These are phyloP conservation scores for Metaphire vulgaris DNA, from an alignment of 1,140 invertebrate species.

Conservation along the genomic window DNA sequence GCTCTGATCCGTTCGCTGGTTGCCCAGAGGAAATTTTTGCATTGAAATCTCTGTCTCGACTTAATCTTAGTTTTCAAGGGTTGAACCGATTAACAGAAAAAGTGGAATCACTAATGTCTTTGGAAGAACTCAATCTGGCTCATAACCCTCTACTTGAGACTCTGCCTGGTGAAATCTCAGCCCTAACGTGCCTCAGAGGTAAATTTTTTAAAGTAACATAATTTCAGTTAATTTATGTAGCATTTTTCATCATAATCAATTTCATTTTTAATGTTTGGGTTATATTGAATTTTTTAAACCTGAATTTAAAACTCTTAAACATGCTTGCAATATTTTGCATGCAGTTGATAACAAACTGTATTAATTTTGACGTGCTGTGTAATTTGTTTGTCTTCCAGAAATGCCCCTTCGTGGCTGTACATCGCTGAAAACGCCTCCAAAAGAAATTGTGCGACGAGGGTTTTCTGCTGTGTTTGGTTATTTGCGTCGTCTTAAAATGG, in stretches of 20 bases:
- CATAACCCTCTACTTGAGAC: conserved; percentile 16
- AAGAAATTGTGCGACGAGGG: conserved; percentile 45
- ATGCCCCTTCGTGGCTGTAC: conserved; percentile 39
- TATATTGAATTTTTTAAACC: no score
- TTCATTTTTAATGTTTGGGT: no score
- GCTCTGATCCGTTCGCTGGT: neutral
- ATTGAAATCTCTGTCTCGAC: neutral
- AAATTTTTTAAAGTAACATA: neutral
- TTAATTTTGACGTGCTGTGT: no score
- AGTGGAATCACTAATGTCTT: neutral
- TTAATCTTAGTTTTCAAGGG: neutral
- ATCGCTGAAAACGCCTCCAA: conserved; percentile 46
- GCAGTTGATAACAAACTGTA: no score
- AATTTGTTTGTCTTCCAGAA: no score
- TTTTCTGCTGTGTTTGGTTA: conserved; percentile 42
- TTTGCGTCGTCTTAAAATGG: conserved; percentile 40
- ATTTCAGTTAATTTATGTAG: no score
- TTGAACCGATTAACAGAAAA: neutral
- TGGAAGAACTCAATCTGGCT: neutral
- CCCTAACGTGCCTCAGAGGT: no score
- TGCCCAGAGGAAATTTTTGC: neutral
- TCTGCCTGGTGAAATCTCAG: conserved; percentile 3
- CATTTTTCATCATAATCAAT: no score
- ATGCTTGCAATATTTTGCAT: no score
- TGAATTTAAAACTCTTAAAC: no score